These are phyloP conservation scores for Tachysurus vachellii DNA, from an alignment of 2,113 vertebrate species.

Conservation along the genomic window DNA sequence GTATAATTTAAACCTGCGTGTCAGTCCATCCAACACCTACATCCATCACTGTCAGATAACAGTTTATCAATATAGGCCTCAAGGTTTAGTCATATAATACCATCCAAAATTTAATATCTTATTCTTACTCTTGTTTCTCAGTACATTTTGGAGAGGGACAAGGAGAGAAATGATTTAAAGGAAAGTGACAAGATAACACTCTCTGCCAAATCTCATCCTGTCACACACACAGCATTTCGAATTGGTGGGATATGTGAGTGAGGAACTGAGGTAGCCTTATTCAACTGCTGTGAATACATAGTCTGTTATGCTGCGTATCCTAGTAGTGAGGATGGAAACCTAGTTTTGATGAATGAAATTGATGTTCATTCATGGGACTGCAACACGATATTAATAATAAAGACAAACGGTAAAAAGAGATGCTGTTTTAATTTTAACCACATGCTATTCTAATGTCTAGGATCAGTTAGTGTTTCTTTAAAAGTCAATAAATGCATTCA, in stretches of 20 bases:
- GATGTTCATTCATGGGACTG: neutral
- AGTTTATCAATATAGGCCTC: conserved; percentile 65
- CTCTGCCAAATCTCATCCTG: conserved; percentile 25
- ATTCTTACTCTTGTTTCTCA: conserved; percentile 68
- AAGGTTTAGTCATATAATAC: conserved; percentile 69
- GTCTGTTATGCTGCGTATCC: neutral
- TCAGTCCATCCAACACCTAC: conserved; percentile 67
- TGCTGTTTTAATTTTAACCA: neutral
- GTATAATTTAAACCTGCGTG: conserved; percentile 71
- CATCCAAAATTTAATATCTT: conserved; percentile 57
- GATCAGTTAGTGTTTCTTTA: neutral
- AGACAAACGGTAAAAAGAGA: no score
- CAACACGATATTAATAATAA: neutral
- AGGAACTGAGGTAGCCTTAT: neutral
- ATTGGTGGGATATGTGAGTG: neutral
- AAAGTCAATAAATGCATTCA: neutral
- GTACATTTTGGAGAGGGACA: conserved; percentile 47
- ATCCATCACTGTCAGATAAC: conserved; percentile 76
- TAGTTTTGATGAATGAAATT: neutral
- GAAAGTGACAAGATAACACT: conserved; percentile 44
- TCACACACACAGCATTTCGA: neutral
- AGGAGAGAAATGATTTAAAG: conserved; percentile 22
- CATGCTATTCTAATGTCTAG: neutral
- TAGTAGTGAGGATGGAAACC: neutral
- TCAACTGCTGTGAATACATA: neutral